Evolutionary conservation across 2,888 invertebrate species (phyloP).

Genomic region (Hyposoter didymator): DNA sequence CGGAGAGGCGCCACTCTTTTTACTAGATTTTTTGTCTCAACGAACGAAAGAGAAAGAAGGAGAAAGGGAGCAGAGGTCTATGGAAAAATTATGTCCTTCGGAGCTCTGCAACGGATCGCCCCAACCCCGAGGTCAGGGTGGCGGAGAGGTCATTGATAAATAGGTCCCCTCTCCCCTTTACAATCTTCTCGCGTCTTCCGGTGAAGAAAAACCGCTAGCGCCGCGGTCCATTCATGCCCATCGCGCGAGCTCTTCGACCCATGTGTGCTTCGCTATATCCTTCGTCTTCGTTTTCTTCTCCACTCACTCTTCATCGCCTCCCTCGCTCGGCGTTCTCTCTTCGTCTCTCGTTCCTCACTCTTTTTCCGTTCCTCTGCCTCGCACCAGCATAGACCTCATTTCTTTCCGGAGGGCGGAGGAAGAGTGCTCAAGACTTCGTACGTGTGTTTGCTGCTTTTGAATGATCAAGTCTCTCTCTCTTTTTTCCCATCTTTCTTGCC

Average conservation of each 20-base stretch:
- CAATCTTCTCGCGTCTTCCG: constrained; percentile 71
- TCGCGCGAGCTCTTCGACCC: constrained; percentile 55
- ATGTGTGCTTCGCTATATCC: constrained; percentile 46
- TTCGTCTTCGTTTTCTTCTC: constrained; percentile 28
- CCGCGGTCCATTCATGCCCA: constrained; percentile 78
- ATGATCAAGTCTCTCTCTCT: not conserved
- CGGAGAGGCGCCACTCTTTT: constrained; percentile 64
- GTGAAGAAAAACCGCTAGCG: constrained; percentile 77
- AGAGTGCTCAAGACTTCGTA: constrained; percentile 21
- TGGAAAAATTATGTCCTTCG: constrained; percentile 58
- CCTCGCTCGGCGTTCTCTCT: constrained; percentile 27
- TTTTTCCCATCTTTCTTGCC: constrained; percentile 6
- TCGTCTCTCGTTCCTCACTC: constrained; percentile 18
- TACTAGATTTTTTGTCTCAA: constrained; percentile 23
- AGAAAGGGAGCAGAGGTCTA: constrained; percentile 20
- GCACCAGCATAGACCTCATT: constrained; percentile 40
- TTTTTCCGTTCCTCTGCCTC: constrained; percentile 22
- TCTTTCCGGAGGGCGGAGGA: constrained; percentile 67
- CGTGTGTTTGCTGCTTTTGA: not conserved
- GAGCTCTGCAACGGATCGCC: constrained; percentile 41
- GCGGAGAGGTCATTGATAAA: constrained; percentile 78
- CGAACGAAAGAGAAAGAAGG: constrained; percentile 2
- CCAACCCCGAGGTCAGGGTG: constrained; percentile 65
- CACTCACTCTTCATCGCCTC: not conserved
- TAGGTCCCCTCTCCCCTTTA: constrained; percentile 70